Conservation (phyloP, 2,888 invertebrate genomes). For the Metellina segmentata region DNA sequence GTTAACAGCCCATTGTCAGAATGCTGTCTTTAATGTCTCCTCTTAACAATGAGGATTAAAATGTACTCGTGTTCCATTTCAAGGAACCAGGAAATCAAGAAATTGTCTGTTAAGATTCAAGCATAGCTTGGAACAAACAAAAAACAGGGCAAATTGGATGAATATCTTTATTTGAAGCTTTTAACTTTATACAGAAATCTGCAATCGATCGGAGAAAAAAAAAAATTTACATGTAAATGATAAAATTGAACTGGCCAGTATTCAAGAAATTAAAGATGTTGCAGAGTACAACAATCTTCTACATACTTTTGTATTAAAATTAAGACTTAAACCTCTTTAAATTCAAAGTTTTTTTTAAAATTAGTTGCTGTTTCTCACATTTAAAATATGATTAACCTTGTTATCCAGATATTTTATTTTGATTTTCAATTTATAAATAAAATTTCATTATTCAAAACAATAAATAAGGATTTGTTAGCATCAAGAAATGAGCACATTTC, state of each 20-base stretch:
- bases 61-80: no score
- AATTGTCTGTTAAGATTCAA: no score
- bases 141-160: constrained; percentile 57
- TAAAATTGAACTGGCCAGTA: constrained; percentile 65
- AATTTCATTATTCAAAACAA: constrained; percentile 8
- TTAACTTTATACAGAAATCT: constrained; percentile 75
- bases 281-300: constrained; percentile 19
- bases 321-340: background rate
- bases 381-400: constrained; percentile 11
- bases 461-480: background rate
- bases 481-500: constrained; percentile 14
- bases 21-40: no score
- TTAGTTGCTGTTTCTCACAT: background rate
- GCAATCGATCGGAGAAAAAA: constrained; percentile 51
- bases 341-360: background rate
- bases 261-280: constrained; percentile 57
- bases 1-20: no score
- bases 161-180: constrained; percentile 76
- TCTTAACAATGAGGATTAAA: no score
- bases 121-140: background rate
- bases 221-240: constrained; percentile 63
- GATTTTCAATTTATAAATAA: constrained; percentile 23
- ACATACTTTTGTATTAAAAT: background rate
- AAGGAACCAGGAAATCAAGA: no score
- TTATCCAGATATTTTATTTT: background rate